Base-by-base conservation (phyloP, 2,113 vertebrate species). In the Penelope pileata region DNA sequence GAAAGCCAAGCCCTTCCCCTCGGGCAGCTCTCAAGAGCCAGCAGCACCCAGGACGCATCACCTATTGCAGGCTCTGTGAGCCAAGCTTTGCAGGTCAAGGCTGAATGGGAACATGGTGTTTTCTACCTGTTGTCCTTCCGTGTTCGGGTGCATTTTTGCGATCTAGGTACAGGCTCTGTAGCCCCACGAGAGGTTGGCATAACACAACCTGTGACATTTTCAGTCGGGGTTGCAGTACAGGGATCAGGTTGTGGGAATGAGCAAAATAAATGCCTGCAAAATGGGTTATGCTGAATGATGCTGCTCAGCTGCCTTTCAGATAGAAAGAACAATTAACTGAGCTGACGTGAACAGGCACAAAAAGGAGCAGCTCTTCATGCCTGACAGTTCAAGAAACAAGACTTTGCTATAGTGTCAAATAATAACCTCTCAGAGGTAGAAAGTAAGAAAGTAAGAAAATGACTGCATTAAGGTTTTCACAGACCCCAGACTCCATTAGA, bases 261-360 rank as follows among this genome's bases (percentile, higher is more conserved):
- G 42, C 1, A 1, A 14, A 86, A 90, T 12, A 42, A 29, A 7
- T 22, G 13, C 29, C 47, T 51, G 6, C 50, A 69, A 85, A 76
- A 89, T 24, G 63, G 72, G 58, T 83, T 62, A 26, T 22, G 36
- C 69, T 56, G 69, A 34, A 42, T 23, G 69, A 75, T 73, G 77
- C 58, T 62, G 16, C 66, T 89, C 83, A 64, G 92, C 93, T 89
- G 86, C 84, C 73, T 59, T 74, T 19, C 56, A 91, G 86, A 75
- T 59, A 75, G 82, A 85, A 59, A 95, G 70, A 90, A 92, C 75
- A 91, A 74, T 93, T 91, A 94, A 63, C 51, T 1, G 69, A 68
- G 66, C 87, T 96, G 91, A 91, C 16, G 58, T 18, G 86, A 86
- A 8, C 42, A 54, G 83, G 66, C 7, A 1, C 38, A 80, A 90